phyloP scores from a whole-genome alignment of 92 coral and sea anemone genomes.

The Anthopleura xanthogrammica region DNA sequence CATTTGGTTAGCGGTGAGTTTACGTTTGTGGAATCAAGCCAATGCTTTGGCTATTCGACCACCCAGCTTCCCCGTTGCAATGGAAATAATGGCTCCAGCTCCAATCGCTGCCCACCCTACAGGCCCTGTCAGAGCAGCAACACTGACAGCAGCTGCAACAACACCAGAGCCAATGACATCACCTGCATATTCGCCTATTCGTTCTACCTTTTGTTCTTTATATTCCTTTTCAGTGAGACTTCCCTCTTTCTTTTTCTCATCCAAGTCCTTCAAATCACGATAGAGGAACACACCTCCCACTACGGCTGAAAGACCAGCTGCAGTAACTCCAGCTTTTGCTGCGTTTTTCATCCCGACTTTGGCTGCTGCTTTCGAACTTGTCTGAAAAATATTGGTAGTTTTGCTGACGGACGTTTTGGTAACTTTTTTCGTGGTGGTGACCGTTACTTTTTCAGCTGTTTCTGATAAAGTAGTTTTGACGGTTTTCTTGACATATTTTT shows the following conservation, averaged over 20 bases:
- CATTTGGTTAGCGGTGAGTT: no score
- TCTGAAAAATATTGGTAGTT: background rate
- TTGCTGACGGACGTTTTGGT: conserved; percentile 1
- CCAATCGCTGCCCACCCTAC: conserved; percentile 34
- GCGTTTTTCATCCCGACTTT: conserved; percentile 10
- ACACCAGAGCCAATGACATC: conserved; percentile 12
- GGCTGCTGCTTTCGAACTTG: background rate
- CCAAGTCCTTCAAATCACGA: background rate
- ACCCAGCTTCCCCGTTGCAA: conserved; percentile 20
- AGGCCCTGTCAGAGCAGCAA: conserved; percentile 33
- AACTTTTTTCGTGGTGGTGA: background rate
- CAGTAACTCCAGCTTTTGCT: conserved; percentile 16
- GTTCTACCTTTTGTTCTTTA: background rate
- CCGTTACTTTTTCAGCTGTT: conserved; percentile 1
- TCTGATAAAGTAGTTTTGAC: background rate
- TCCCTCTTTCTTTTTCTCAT: background rate
- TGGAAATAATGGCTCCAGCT: conserved; percentile 15
- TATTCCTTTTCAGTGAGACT: background rate
- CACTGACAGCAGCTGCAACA: conserved; percentile 8
- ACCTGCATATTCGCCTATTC: conserved; percentile 20
- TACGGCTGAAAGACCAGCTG: conserved; percentile 25
- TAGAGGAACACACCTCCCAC: conserved; percentile 31
- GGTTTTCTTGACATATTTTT: background rate
- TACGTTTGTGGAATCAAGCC: background rate
- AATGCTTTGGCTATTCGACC: background rate